These are phyloP conservation scores for Salarias fasciatus DNA, from an alignment of 2,797 vertebrate genomes.

Conservation along the genomic window DNA sequence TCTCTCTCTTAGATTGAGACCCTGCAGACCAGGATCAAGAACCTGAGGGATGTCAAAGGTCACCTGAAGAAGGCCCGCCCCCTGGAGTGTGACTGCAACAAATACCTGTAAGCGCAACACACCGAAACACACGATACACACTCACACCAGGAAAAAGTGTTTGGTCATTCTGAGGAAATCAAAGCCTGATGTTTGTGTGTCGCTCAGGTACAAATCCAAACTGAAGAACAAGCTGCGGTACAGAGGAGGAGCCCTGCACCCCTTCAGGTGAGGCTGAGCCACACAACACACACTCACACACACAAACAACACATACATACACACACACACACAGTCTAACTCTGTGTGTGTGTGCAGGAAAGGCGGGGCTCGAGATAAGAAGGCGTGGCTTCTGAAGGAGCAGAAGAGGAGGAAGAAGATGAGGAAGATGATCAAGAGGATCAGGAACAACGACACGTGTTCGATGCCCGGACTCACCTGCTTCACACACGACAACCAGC, in stretches of 20 bases:
- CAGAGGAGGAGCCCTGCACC: constrained; percentile 84
- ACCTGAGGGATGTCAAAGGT: constrained; percentile 93
- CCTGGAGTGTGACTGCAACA: constrained; percentile 92
- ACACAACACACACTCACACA: neutral
- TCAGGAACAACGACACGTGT: constrained; percentile 95
- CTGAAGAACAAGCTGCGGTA: constrained; percentile 89
- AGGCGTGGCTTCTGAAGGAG: constrained; percentile 90
- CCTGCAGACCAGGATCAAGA: constrained; percentile 97
- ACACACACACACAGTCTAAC: too few relatives aligned
- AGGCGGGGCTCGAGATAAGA: constrained; percentile 87
- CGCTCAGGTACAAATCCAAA: constrained; percentile 87
- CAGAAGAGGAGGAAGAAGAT: constrained; percentile 95
- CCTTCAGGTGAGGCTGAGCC: constrained; percentile 86
- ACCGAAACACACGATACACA: too few relatives aligned
- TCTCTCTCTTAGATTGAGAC: constrained; percentile 89
- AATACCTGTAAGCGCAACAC: constrained; percentile 82
- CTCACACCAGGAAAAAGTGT: too few relatives aligned
- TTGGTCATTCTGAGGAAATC: too few relatives aligned
- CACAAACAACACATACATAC: too few relatives aligned
- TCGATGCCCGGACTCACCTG: constrained; percentile 98
- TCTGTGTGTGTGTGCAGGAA: constrained; percentile 79
- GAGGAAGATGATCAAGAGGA: constrained; percentile 92
- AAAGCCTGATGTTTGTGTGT: constrained; percentile 27
- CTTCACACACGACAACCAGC: constrained; percentile 98
- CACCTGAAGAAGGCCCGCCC: constrained; percentile 94